Conservation (phyloP, 2,888 invertebrate genomes). For the Capitulum mitella region DNA sequence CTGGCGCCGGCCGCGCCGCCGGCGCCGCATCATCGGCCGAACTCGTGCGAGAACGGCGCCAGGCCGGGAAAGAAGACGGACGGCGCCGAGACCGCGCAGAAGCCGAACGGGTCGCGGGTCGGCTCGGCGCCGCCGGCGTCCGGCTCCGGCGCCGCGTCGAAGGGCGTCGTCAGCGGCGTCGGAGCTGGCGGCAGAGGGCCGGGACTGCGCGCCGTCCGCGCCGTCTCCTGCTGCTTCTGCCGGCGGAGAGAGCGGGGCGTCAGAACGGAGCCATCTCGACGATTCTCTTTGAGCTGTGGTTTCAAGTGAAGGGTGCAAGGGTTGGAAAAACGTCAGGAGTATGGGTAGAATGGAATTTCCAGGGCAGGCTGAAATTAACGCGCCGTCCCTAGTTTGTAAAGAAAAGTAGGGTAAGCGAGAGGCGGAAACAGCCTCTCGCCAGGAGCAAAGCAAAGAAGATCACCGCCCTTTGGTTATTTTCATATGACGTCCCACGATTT, state of each 20-base stretch:
- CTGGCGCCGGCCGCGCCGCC: not conserved
- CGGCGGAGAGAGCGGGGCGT: not conserved
- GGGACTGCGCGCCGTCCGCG: not conserved
- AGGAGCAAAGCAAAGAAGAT: no score
- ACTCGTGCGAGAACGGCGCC: not conserved
- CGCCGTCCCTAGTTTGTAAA: no score
- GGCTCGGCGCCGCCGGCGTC: not conserved
- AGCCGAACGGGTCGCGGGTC: not conserved
- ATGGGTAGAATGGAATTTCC: no score
- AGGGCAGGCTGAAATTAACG: no score
- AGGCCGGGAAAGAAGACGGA: not conserved
- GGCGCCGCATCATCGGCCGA: not conserved
- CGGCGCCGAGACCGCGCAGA: not conserved
- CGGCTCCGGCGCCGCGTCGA: not conserved
- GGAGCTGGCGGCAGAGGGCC: not conserved
- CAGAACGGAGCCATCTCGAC: no score
- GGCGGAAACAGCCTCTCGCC: no score
- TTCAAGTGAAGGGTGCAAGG: no score
- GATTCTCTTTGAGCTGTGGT: no score
- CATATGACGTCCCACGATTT: no score
- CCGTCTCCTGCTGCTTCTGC: not conserved
- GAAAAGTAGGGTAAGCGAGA: no score
- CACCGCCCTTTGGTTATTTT: no score
- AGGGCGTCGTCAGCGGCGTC: not conserved
- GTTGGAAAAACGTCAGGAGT: no score